Conservation (phyloP, 2,888 invertebrate genomes). For the Catocala nupta region DNA sequence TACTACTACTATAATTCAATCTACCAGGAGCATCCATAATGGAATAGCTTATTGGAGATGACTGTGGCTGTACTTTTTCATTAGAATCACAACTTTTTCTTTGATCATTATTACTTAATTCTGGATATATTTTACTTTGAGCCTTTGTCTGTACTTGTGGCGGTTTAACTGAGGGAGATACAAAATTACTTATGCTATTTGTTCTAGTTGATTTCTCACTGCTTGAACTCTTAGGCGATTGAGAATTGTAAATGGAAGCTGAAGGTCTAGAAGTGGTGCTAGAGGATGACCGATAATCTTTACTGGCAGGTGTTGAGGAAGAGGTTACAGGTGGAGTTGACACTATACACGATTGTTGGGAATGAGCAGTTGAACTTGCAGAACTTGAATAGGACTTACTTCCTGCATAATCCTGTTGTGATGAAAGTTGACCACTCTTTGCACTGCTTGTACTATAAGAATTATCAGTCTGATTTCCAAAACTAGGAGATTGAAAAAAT, state of each 20-base stretch:
- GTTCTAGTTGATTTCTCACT: conserved; percentile 75
- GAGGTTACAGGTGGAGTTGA: conserved; percentile 88
- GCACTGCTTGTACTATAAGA: conserved; percentile 86
- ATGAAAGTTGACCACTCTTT: conserved; percentile 84
- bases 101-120: conserved; percentile 83
- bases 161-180: conserved; percentile 85
- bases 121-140: conserved; percentile 93
- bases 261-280: conserved; percentile 82
- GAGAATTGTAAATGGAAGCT: conserved; percentile 77
- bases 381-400: conserved; percentile 88
- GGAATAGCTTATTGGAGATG: conserved; percentile 92
- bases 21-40: conserved; percentile 91
- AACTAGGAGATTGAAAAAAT: conserved; percentile 89
- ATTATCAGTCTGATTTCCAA: conserved; percentile 87
- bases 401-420: conserved; percentile 87
- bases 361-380: conserved; percentile 87
- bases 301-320: conserved; percentile 83
- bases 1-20: conserved; percentile 88
- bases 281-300: conserved; percentile 89
- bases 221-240: conserved; percentile 75
- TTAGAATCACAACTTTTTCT: conserved; percentile 86
- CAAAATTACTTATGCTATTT: conserved; percentile 81
- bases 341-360: conserved; percentile 92
- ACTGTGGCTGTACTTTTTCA: conserved; percentile 87
- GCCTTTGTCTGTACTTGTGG: conserved; percentile 91